phyloP scores from a whole-genome alignment of 2,113 vertebrate genomes.

The Gadus macrocephalus region DNA sequence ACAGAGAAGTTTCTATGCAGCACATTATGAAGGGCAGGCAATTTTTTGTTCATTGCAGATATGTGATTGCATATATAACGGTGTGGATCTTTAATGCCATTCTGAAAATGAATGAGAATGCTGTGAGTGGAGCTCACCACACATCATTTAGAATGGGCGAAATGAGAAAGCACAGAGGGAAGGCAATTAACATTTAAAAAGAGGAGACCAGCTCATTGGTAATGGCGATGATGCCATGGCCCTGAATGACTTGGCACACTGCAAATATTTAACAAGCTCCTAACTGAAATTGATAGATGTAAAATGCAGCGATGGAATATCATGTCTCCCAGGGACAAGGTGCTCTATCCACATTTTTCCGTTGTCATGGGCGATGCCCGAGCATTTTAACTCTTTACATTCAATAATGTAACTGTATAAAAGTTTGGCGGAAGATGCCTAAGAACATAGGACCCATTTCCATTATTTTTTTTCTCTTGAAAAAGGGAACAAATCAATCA shows the following conservation, averaged over 20 bases:
- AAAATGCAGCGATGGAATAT: background rate
- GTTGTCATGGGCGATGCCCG: too few species aligned
- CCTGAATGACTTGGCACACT: conserved; percentile 43
- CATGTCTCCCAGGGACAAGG: background rate
- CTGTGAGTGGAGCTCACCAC: conserved; percentile 31
- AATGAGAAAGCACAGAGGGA: conserved; percentile 57
- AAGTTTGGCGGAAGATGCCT: background rate
- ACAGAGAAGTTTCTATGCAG: background rate
- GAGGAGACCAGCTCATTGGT: conserved; percentile 48
- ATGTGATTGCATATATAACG: conserved; percentile 31
- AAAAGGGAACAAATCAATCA: background rate
- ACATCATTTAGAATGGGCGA: conserved; percentile 52
- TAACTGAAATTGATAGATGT: conserved; percentile 43
- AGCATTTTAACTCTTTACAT: background rate
- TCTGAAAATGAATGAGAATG: conserved; percentile 41
- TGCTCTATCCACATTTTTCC: conserved; percentile 13
- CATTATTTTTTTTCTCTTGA: background rate
- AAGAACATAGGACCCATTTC: background rate
- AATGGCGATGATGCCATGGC: conserved; percentile 39
- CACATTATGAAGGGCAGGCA: too few species aligned
- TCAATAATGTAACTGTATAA: background rate
- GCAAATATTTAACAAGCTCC: conserved; percentile 64
- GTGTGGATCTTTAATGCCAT: conserved; percentile 40
- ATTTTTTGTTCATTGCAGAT: conserved; percentile 25
- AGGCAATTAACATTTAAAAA: conserved; percentile 71